These are phyloP conservation scores for Penaeus chinensis DNA, from an alignment of 1,140 invertebrate species.

Conservation along the genomic window DNA sequence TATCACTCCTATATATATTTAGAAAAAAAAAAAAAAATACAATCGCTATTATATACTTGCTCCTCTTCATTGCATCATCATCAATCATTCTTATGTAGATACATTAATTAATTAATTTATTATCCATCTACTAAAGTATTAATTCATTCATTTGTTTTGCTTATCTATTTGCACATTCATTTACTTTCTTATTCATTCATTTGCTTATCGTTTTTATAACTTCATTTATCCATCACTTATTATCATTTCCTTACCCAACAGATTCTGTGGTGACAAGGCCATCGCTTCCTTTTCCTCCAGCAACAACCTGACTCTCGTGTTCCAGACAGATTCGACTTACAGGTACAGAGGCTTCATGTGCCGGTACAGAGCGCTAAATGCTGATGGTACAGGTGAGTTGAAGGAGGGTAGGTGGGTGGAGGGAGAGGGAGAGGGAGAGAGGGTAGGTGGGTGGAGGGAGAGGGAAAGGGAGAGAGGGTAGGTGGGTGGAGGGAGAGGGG, in stretches of 20 bases:
- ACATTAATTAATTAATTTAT: too few species aligned
- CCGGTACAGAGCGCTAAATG: slow-evolving; percentile 48
- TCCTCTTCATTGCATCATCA: too few species aligned
- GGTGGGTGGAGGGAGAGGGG: background rate
- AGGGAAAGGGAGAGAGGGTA: background rate
- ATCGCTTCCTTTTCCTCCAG: slow-evolving; percentile 9
- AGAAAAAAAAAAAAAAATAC: too few species aligned
- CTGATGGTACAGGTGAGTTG: slow-evolving; percentile 46
- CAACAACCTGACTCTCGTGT: slow-evolving; percentile 35
- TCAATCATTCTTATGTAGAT: too few species aligned
- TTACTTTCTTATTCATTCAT: too few species aligned
- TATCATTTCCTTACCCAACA: background rate
- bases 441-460: too few species aligned
- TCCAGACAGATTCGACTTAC: slow-evolving; percentile 34
- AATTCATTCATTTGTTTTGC: too few species aligned
- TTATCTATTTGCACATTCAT: too few species aligned
- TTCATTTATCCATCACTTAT: background rate
- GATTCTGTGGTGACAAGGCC: slow-evolving; percentile 50
- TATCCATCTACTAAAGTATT: too few species aligned
- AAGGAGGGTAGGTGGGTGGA: background rate
- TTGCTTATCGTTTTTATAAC: background rate
- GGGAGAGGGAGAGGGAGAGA: too few species aligned
- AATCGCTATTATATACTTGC: too few species aligned
- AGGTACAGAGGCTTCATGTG: slow-evolving; percentile 59
- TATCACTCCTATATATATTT: too few species aligned